Conservation (phyloP, 2,888 invertebrate species). For the Drosophila phalerata region DNA sequence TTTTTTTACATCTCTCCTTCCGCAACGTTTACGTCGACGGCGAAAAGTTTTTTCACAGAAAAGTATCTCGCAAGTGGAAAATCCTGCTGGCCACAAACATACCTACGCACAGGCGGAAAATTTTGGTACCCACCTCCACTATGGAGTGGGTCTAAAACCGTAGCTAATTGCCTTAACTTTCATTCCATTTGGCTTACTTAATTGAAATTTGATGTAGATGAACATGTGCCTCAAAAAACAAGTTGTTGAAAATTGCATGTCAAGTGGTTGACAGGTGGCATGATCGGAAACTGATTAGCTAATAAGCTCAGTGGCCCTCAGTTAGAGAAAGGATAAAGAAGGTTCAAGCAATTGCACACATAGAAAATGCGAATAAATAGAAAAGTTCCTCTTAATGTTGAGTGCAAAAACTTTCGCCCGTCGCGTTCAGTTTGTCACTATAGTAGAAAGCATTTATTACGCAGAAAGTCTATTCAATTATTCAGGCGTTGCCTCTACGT, state of each 20-base stretch:
- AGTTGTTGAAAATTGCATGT: conserved; percentile 55
- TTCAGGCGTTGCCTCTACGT: conserved; percentile 66
- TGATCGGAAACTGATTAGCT: conserved; percentile 59
- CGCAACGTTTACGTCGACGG: conserved; percentile 29
- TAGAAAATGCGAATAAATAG: conserved; percentile 31
- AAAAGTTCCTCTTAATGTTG: conserved; percentile 38
- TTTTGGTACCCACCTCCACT: background rate
- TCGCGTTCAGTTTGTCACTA: conserved; percentile 61
- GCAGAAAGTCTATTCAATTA: conserved; percentile 82
- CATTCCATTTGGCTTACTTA: conserved; percentile 38
- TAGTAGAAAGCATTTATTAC: conserved; percentile 79
- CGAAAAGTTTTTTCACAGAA: conserved; percentile 29
- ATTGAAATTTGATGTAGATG: conserved; percentile 77
- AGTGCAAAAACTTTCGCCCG: conserved; percentile 68
- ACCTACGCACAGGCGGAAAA: conserved; percentile 30
- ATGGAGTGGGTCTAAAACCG: conserved; percentile 15
- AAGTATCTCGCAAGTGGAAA: conserved; percentile 58
- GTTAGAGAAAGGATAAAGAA: conserved; percentile 7
- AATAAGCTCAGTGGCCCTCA: conserved; percentile 26
- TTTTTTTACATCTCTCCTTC: conserved; percentile 24
- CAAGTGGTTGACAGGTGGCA: conserved; percentile 57
- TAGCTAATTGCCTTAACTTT: conserved; percentile 67
- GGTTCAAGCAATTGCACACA: conserved; percentile 30
- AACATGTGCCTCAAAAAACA: conserved; percentile 60
- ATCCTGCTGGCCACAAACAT: conserved; percentile 41